phyloP scores from a whole-genome alignment of 2,888 invertebrate species.

The Epinotia brunnichana region DNA sequence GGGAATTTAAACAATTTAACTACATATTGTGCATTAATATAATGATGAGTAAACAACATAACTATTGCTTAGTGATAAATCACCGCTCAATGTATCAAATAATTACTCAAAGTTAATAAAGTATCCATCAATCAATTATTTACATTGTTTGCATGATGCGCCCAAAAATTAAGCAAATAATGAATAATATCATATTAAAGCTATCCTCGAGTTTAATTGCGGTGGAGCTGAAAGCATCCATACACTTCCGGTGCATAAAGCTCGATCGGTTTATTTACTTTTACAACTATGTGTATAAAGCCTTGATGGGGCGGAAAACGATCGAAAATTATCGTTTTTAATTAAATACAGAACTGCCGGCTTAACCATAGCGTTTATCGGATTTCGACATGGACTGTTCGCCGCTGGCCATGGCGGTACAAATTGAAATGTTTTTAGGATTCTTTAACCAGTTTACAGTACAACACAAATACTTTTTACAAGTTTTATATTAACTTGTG shows the following conservation, averaged over 20 bases:
- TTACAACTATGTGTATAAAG: slow-evolving; percentile 69
- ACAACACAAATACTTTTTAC: too few species aligned
- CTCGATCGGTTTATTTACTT: slow-evolving; percentile 66
- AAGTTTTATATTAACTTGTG: too few species aligned
- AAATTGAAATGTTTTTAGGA: slow-evolving; percentile 13
- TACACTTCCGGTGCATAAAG: slow-evolving; percentile 63
- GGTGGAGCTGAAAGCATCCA: slow-evolving; percentile 48
- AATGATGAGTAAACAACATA: background rate
- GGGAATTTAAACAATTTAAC: background rate
- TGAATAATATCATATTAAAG: slow-evolving; percentile 46
- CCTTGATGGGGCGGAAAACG: slow-evolving; percentile 76
- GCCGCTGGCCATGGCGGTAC: background rate
- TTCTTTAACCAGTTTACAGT: background rate
- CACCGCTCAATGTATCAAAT: background rate
- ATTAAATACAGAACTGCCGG: slow-evolving; percentile 63
- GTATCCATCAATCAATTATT: background rate
- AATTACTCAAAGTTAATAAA: background rate
- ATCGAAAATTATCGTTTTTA: slow-evolving; percentile 74
- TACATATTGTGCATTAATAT: background rate
- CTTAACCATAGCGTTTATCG: slow-evolving; percentile 37
- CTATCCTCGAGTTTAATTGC: slow-evolving; percentile 44
- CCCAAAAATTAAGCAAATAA: slow-evolving; percentile 16
- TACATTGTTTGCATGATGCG: background rate
- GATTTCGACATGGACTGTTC: slow-evolving; percentile 9
- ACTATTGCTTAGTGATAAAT: background rate